Base-by-base conservation (phyloP, 64 coral and sea anemone species). In the Astreopora myriophthalma region DNA sequence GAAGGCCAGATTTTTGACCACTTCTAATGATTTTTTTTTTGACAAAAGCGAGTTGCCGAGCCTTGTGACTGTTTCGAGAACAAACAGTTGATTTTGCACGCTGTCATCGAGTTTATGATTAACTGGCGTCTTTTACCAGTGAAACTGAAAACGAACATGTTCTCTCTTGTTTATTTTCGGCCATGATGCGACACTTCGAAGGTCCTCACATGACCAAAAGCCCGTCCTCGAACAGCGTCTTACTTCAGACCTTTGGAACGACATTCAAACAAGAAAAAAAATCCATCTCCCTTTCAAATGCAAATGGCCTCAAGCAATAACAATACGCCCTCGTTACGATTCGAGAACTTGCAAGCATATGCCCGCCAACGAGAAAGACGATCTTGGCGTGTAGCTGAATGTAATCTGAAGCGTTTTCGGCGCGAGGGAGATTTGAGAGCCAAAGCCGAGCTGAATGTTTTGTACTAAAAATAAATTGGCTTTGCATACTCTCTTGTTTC, bases 141-240 rank as follows among this genome's bases (percentile, higher is more conserved):
- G n/a, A n/a, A n/a, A n/a, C n/a, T n/a, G n/a, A 28, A 11, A 5
- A 0, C 2, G 22, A 67, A n/a, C 64, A 20, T 17, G 3, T 14
- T 25, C 13, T 71, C 10, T 1, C 51, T 17, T 7, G 57, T 2
- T 40, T 83, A 83, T 83, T 83, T 65, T 34, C 17, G 38, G 33
- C n/a, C 52, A 38, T 83, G 79, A 83, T 80, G 48, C 14, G 76
- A 80, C 29, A 34, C 5, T 51, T 78, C 28, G 16, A 80, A 34
- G 49, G 27, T 83, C 31, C 57, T 83, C 79, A 83, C 79, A 83
- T 83, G 79, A 83, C 55, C 46, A 33, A 40, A 24, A 0, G 8
- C 9, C 23, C 29, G 14, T 7, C 8, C 8, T 6, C 65, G 31
- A 65, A 64, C 58, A 34, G 13, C 48, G 3, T 5, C 16, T 64